A percentile compares a stretch with the other conserved stretches of the same genome.
Conservation (phyloP, 1,140 invertebrate species). For the Dreissena rostriformis region DNA sequence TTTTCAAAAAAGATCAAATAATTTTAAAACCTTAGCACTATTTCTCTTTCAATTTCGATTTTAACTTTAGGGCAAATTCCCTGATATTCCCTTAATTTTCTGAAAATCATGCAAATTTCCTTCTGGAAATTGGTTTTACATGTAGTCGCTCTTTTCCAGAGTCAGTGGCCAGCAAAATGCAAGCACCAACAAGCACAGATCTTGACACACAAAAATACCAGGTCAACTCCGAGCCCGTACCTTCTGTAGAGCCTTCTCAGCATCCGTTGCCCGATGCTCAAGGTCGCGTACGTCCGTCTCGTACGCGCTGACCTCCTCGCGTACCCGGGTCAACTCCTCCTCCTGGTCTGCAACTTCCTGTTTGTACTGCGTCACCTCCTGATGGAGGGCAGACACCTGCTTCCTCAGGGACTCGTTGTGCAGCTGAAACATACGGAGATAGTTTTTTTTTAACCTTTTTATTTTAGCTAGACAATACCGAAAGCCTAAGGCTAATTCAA, state of each 20-base stretch:
- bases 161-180: not conserved
- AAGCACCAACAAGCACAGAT: not conserved
- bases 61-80: no score
- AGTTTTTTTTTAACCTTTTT: no score
- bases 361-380: constrained; percentile 60
- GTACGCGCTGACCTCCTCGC: constrained; percentile 4
- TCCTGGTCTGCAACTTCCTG: constrained; percentile 60
- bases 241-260: constrained; percentile 36
- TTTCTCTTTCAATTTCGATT: no score
- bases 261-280: constrained; percentile 19
- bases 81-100: no score
- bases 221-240: constrained; percentile 3
- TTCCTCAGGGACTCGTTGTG: constrained; percentile 71
- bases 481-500: no score
- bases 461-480: no score
- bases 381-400: constrained; percentile 58
- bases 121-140: no score
- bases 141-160: no score
- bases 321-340: constrained; percentile 39
- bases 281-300: not conserved
- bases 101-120: no score
- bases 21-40: no score
- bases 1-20: no score
- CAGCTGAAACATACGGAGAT: constrained; percentile 61
- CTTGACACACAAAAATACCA: no score